Percentiles rank a stretch among this genome's conserved stretches.
These are phyloP conservation scores for Euleptes europaea DNA, from an alignment of 2,113 vertebrate species.

Conservation along the genomic window DNA sequence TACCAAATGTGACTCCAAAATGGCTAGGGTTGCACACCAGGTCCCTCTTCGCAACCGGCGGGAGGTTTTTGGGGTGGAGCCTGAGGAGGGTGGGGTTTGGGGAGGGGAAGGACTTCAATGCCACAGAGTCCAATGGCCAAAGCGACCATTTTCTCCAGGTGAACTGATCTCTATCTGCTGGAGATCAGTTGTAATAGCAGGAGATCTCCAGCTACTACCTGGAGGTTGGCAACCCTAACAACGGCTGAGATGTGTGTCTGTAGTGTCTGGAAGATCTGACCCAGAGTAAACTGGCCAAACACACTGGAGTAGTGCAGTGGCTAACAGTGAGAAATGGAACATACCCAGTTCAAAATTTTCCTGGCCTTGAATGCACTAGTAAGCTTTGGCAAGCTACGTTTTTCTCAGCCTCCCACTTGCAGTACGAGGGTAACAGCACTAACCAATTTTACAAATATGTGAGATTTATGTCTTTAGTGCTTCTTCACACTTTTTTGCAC, in stretches of 20 bases:
- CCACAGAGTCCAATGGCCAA: no score
- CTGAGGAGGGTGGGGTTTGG: no score
- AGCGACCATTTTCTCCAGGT: no score
- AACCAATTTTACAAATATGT: not conserved
- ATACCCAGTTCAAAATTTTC: not conserved
- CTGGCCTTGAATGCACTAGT: not conserved
- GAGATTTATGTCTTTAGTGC: not conserved
- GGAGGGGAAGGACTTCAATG: no score
- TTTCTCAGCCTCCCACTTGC: not conserved
- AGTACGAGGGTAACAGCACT: not conserved
- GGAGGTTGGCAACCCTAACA: no score
- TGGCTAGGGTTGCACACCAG: not conserved
- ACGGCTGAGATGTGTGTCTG: not conserved
- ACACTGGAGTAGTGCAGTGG: not conserved
- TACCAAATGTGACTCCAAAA: not conserved
- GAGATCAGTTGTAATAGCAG: no score
- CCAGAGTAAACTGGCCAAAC: not conserved
- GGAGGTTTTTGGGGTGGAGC: no score
- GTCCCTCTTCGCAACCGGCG: no score
- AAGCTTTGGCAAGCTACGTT: no score
- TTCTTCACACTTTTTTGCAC: not conserved
- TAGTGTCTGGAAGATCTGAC: not conserved
- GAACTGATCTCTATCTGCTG: no score
- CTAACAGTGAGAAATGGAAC: not conserved
- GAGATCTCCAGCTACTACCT: no score